phyloP scores from a whole-genome alignment of 2,113 vertebrate genomes.

The Carassius gibelio region DNA sequence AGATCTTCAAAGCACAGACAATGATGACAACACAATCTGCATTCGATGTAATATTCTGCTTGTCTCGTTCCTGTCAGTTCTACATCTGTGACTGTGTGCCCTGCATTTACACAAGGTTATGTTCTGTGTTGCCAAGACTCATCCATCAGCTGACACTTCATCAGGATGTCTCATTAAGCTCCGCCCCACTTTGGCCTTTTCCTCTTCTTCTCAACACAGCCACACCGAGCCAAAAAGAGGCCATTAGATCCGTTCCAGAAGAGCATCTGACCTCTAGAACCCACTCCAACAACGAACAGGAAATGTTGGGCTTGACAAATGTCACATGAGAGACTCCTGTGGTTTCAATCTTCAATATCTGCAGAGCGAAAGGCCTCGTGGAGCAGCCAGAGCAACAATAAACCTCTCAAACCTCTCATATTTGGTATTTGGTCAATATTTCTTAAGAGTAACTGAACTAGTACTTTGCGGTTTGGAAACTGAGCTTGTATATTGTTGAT shows the following conservation, averaged over 20 bases:
- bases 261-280: slow-evolving; percentile 12
- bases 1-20: not conserved
- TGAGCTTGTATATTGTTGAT: not conserved
- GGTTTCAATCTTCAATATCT: not conserved
- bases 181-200: not conserved
- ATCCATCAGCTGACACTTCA: slow-evolving; percentile 38
- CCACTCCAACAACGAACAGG: not conserved
- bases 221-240: not conserved
- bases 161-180: slow-evolving; percentile 35
- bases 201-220: not conserved
- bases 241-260: not conserved
- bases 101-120: not conserved
- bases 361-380: not conserved
- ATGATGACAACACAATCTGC: not conserved
- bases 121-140: slow-evolving; percentile 2
- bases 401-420: not conserved
- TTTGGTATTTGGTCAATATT: not conserved
- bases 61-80: not conserved
- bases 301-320: slow-evolving; percentile 9
- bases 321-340: slow-evolving; percentile 12
- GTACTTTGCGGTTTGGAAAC: not conserved
- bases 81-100: not conserved
- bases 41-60: not conserved
- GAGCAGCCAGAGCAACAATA: not conserved
- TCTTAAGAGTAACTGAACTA: not conserved